Base-by-base conservation (phyloP, 2,797 vertebrate genomes). In the Melanotaenia nigrans region DNA sequence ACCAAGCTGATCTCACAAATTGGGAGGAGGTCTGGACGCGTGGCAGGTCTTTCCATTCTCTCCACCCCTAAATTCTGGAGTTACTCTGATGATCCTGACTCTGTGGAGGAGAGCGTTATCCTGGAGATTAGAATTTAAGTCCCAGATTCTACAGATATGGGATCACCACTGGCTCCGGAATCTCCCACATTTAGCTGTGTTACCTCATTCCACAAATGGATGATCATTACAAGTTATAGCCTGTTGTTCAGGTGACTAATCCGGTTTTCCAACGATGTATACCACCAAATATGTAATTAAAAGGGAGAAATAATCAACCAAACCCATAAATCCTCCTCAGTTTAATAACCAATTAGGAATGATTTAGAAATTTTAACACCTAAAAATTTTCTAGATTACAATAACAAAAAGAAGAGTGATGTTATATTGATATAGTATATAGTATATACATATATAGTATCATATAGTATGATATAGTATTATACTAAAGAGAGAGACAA, bases 321-420 rank as follows among this genome's bases (percentile, higher is more conserved):
- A 45, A 47, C 5, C 7, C 18, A 47, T n/a, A 49, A 9, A 6
- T 49, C 42, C 18, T 2, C 2, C 8, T 49, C 20, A 49, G 45
- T n/a, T 25, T 53, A 53, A 5, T 53, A 57, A 67, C 56, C 38
- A 33, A 8, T 66, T 53, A 66, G 22, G 53, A 32, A 57, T n/a
- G 22, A 45, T 24, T 51, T 24, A 13, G 5, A 40, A 24, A 55
- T 32, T 18, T 16, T 3, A 56, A 40, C 18, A 51, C 55, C 35
- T 40, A 40, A 18, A 56, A 38, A 30, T 20, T 45, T 56, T 56
- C 40, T 35, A 54, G 0, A 4, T 57, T 49, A 63, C 54, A 57
- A 30, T 42, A 65, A 65, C 7, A 33, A 5, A 12, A 53, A 51
- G 35, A 62, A 77, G 6, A 33, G 12, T 55, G 55, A 42, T 24